phyloP scores from a whole-genome alignment of 1,140 invertebrate genomes.

The Elymnias hypermnestra region DNA sequence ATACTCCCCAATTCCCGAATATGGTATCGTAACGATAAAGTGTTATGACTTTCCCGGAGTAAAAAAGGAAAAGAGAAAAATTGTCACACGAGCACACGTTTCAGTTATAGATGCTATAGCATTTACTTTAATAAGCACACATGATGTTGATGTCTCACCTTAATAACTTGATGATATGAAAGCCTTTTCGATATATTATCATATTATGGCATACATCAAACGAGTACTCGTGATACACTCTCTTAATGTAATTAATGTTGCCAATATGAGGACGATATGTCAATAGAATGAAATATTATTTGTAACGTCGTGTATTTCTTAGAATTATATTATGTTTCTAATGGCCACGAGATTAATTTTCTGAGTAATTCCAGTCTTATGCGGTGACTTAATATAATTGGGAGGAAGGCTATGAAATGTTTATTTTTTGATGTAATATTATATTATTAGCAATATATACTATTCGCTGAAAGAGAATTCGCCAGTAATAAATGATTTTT shows the following conservation, averaged over 20 bases:
- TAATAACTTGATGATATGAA: conserved; percentile 27
- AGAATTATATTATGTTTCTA: no score
- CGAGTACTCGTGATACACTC: not conserved
- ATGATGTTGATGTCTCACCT: conserved; percentile 24
- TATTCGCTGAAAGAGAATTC: no score
- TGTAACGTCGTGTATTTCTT: no score
- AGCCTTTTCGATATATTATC: not conserved
- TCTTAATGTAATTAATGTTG: conserved; percentile 11
- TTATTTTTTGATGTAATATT: no score
- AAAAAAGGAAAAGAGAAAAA: conserved; percentile 34
- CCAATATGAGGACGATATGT: not conserved
- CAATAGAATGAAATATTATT: not conserved
- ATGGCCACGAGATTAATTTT: not conserved
- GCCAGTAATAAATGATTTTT: no score
- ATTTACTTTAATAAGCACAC: conserved; percentile 47
- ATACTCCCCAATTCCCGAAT: conserved; percentile 48
- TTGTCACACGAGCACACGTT: conserved; percentile 33
- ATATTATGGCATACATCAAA: not conserved
- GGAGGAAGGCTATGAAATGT: no score
- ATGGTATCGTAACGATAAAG: conserved; percentile 51
- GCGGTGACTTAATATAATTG: no score
- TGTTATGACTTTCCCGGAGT: conserved; percentile 38
- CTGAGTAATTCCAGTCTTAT: no score
- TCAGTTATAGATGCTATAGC: conserved; percentile 37
- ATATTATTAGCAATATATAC: no score